Evolutionary conservation across 2,888 invertebrate genomes (phyloP).

Genomic region (Ectemnius lituratus): DNA sequence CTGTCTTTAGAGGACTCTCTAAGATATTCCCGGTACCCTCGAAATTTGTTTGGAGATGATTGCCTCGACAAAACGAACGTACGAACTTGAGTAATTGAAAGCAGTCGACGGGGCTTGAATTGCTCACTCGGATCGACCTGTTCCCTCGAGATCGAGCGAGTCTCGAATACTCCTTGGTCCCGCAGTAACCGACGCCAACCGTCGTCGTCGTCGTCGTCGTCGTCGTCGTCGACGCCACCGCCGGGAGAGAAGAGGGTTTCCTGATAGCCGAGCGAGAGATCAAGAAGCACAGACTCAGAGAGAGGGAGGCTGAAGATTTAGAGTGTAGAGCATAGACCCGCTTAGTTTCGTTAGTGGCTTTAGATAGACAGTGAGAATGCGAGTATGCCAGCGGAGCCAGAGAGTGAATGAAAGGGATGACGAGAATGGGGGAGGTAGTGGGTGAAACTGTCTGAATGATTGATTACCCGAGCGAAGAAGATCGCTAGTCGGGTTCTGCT

Average conservation of each 20-base stretch:
- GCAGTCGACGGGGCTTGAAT: too few relatives aligned
- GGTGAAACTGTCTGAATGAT: neutral
- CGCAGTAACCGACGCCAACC: too few relatives aligned
- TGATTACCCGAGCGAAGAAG: neutral
- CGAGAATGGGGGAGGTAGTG: slow-evolving; percentile 5
- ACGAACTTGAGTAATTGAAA: too few relatives aligned
- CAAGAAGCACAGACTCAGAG: slow-evolving; percentile 15
- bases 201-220: too few relatives aligned
- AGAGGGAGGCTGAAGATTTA: slow-evolving; percentile 30
- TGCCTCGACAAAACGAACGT: too few relatives aligned
- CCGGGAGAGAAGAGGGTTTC: slow-evolving; percentile 16
- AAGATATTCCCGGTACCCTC: too few relatives aligned
- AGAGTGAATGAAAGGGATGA: neutral
- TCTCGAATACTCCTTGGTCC: too few relatives aligned
- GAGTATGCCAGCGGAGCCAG: slow-evolving; percentile 1
- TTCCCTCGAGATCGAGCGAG: too few relatives aligned
- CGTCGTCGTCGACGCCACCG: neutral
- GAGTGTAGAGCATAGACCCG: slow-evolving; percentile 33
- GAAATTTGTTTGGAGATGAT: too few relatives aligned
- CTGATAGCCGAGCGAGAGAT: slow-evolving; percentile 11
- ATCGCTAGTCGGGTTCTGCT: neutral
- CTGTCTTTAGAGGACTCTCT: neutral
- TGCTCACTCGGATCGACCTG: too few relatives aligned
- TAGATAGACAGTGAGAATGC: slow-evolving; percentile 36
- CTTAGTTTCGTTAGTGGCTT: slow-evolving; percentile 30